These are phyloP conservation scores for Seladonia tumulorum DNA, from an alignment of 2,888 invertebrate species.

Conservation along the genomic window DNA sequence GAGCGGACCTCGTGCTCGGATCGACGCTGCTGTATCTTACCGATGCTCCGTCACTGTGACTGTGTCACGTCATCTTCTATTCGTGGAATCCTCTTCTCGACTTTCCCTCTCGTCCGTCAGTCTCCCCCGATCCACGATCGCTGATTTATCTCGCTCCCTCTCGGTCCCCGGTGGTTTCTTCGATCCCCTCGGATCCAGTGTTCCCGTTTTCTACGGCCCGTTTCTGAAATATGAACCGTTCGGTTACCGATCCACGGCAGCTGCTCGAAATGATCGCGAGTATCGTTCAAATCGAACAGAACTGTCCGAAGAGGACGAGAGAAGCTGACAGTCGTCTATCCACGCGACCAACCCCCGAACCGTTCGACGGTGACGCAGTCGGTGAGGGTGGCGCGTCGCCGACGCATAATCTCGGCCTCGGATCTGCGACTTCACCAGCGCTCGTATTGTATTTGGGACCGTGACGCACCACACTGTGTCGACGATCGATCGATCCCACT, in stretches of 20 bases:
- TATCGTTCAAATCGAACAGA: background rate
- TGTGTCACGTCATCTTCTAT: slow-evolving; percentile 49
- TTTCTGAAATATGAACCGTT: slow-evolving; percentile 9
- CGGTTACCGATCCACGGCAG: background rate
- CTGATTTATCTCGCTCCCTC: background rate
- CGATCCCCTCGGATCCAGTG: background rate
- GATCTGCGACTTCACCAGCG: background rate
- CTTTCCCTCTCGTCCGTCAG: slow-evolving; percentile 16
- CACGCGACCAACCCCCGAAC: background rate
- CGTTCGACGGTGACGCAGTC: background rate
- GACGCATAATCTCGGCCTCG: background rate
- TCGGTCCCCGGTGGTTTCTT: background rate
- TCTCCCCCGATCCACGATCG: slow-evolving; percentile 13
- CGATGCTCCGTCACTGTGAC: slow-evolving; percentile 8
- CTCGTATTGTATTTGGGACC: background rate
- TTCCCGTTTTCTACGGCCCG: background rate
- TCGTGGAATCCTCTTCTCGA: slow-evolving; percentile 18
- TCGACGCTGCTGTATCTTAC: slow-evolving; percentile 22
- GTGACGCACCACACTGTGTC: background rate
- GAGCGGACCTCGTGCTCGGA: background rate
- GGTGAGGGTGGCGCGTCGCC: background rate
- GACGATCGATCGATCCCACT: background rate
- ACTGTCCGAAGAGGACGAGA: background rate
- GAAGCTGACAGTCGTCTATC: background rate
- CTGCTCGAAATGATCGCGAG: background rate